Base-by-base conservation (phyloP, 37 sponge, comb jelly and placozoan species). In the Haliclona indistincta region DNA sequence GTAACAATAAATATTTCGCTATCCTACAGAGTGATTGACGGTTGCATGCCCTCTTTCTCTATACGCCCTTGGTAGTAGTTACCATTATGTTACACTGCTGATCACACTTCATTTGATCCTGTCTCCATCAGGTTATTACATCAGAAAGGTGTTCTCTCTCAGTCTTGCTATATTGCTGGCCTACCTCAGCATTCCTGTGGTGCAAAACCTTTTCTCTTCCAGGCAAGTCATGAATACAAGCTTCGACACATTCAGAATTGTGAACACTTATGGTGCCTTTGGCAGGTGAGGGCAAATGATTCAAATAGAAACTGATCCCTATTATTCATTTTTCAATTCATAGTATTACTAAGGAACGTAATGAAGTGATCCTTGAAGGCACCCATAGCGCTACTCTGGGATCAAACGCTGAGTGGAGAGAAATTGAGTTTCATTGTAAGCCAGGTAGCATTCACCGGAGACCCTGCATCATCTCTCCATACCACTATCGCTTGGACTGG, bases 221-320 rank as follows among this genome's bases (percentile, higher is more conserved):
- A 49, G 54, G 3, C 95, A 95, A 61, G 51, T 79, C 39, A 95
- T 95, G 95, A 95, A 95, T 68, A 95, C 85, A 1, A 86, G 88
- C 30, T 95, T 95, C 45, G 86, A 95, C 30, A 75, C 91, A 0
- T 74, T 90, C 54, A 78, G 88, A 25, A 87, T 95, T 11, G 83
- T 95, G 40, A 95, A 95, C 85, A 95, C 95, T 32, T 95, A 95
- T 56, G 95, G 95, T 30, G 95, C 95, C 0, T 95, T 95, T 83
- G 95, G 95, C 30, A 93, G 93, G 93, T 93, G 34, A 3, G 30
- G 20, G 7, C 65, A 23, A 15, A 47, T 47, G 51, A 47, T 15
- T 47, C 51, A 17, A 17, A 47, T 47, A 47, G 15, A 47, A 17
- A 47, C 15, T 17, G 10, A 47, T 15, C 25, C 11, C n/a, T n/a